These are phyloP conservation scores for Cynodonichthys magdalenae DNA, from an alignment of 2,797 vertebrate genomes.

Conservation along the genomic window DNA sequence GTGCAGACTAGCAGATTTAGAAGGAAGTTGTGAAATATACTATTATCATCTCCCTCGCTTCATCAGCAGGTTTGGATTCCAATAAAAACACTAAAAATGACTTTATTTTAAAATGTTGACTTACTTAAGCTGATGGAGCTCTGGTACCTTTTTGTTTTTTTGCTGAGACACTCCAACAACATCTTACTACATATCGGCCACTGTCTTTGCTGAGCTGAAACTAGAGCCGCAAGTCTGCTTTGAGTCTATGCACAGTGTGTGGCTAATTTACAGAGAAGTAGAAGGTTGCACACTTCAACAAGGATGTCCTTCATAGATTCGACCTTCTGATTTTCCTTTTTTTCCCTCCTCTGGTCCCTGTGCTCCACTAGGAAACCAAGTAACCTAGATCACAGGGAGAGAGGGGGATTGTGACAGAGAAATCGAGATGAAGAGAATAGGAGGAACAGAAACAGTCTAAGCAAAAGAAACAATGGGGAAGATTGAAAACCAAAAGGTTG, in stretches of 20 bases:
- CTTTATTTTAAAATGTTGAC: conserved; percentile 17
- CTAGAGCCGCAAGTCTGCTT: conserved; percentile 44
- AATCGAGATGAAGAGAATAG: conserved; percentile 24
- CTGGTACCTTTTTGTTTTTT: conserved; percentile 13
- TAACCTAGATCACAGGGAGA: conserved; percentile 82
- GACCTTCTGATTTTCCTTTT: conserved; percentile 77
- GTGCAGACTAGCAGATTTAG: conserved; percentile 15
- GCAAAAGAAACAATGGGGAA: conserved; percentile 25
- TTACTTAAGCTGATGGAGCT: not conserved
- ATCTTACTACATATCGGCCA: conserved; percentile 38
- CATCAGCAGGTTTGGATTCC: conserved; percentile 46
- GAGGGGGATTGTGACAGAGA: conserved; percentile 49
- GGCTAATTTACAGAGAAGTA: conserved; percentile 69
- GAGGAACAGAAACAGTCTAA: conserved; percentile 22
- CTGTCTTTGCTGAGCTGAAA: conserved; percentile 51
- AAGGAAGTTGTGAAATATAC: conserved; percentile 67
- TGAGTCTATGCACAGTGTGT: conserved; percentile 54
- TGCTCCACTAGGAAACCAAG: conserved; percentile 81
- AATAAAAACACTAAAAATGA: conserved; percentile 17
- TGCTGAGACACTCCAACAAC: conserved; percentile 35
- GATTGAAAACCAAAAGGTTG: conserved; percentile 13
- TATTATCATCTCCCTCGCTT: conserved; percentile 28
- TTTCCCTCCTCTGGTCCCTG: conserved; percentile 72
- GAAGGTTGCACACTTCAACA: conserved; percentile 79
- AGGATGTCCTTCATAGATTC: conserved; percentile 84